These are phyloP conservation scores for Xenopus tropicalis DNA, from an alignment of 2,113 vertebrate genomes.

Conservation along the genomic window UCB_Xtro_10.0 CM004443.2:101946501-101947000, in stretches of 20 bases:
- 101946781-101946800: background rate
- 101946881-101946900: background rate
- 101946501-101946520: background rate
- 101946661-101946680: slow-evolving; percentile 5
- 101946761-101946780: background rate
- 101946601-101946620: slow-evolving; percentile 28
- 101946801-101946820: background rate
- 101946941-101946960: background rate
- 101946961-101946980: background rate
- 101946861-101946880: background rate
- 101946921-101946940: slow-evolving; percentile 31
- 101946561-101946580: slow-evolving; percentile 29
- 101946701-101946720: background rate
- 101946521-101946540: background rate
- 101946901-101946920: background rate
- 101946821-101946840: too few species aligned
- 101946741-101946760: background rate
- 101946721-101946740: slow-evolving; percentile 4
- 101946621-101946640: slow-evolving; percentile 3
- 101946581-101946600: slow-evolving; percentile 30
- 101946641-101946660: slow-evolving; percentile 14
- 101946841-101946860: background rate
- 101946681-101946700: background rate
- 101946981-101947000: too few species aligned
- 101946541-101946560: background rate